A percentile compares a stretch with the other conserved stretches of the same genome.
Conservation (phyloP, 2,113 vertebrate genomes). For the Serilophus lunatus region DNA sequence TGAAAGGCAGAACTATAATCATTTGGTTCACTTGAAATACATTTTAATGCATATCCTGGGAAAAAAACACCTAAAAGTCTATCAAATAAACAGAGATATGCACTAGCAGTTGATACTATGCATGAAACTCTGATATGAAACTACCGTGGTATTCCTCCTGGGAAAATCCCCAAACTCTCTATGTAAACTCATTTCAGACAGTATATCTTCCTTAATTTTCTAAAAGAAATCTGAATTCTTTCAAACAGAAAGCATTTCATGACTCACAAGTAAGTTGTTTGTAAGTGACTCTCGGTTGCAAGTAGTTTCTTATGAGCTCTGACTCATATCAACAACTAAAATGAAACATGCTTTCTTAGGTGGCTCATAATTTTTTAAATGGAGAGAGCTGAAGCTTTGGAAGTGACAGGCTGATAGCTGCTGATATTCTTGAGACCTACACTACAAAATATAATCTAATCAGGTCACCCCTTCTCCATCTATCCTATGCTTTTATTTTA, state of each 20-base stretch:
- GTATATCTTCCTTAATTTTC: slow-evolving; percentile 74
- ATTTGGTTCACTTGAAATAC: not conserved
- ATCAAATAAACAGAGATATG: not conserved
- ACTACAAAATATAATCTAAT: not conserved
- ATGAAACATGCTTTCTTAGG: not conserved
- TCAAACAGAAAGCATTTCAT: not conserved
- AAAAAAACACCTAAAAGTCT: slow-evolving; percentile 18
- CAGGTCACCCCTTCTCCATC: not conserved
- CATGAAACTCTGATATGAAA: not conserved
- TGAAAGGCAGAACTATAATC: not conserved
- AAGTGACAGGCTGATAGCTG: not conserved
- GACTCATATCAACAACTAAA: not conserved
- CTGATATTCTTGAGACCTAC: not conserved
- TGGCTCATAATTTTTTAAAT: not conserved
- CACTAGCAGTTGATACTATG: not conserved
- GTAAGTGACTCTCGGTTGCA: not conserved
- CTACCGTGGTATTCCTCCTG: not conserved
- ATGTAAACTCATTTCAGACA: slow-evolving; percentile 81
- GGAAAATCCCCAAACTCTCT: slow-evolving; percentile 16
- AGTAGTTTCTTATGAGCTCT: not conserved
- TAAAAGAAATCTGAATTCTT: slow-evolving; percentile 70
- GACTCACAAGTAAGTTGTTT: not conserved
- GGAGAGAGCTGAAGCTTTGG: not conserved
- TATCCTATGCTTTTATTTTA: not conserved
- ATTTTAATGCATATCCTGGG: slow-evolving; percentile 10